phyloP scores from a whole-genome alignment of 2,888 invertebrate species.

The Drosophila macrospina region DNA sequence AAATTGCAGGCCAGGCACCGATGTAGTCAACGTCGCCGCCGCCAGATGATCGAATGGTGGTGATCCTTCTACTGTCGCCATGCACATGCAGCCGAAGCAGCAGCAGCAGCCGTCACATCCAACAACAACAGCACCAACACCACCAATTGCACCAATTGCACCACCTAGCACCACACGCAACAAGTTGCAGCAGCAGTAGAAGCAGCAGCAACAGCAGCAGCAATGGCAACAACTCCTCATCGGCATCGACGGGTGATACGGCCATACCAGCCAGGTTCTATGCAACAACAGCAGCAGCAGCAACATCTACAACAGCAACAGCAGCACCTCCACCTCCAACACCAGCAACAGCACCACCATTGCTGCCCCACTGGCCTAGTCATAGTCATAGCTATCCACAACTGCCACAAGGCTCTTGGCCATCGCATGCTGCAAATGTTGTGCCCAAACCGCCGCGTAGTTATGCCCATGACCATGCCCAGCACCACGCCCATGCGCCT shows the following conservation, averaged over 20 bases:
- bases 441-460: slow-evolving; percentile 84
- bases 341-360: slow-evolving; percentile 3
- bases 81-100: slow-evolving; percentile 79
- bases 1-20: slow-evolving; percentile 32
- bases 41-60: slow-evolving; percentile 86
- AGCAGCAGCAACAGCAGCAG: slow-evolving; percentile 35
- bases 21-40: slow-evolving; percentile 64
- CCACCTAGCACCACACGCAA: slow-evolving; percentile 41
- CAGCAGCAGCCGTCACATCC: slow-evolving; percentile 55
- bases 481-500: slow-evolving; percentile 21
- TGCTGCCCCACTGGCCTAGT: slow-evolving; percentile 59
- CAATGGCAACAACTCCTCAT: slow-evolving; percentile 72
- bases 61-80: slow-evolving; percentile 86
- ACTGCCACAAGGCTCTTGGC: background rate
- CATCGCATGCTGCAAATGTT: slow-evolving; percentile 60
- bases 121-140: slow-evolving; percentile 24
- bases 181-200: slow-evolving; percentile 30
- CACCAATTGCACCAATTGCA: slow-evolving; percentile 29
- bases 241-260: slow-evolving; percentile 84
- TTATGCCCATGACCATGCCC: slow-evolving; percentile 33
- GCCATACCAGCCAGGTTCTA: slow-evolving; percentile 79
- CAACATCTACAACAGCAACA: slow-evolving; percentile 6
- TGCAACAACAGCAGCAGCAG: slow-evolving; percentile 18
- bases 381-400: slow-evolving; percentile 67
- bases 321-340: slow-evolving; percentile 12